phyloP scores from a whole-genome alignment of 1,140 invertebrate species.

The Gryllus bimaculatus region DNA sequence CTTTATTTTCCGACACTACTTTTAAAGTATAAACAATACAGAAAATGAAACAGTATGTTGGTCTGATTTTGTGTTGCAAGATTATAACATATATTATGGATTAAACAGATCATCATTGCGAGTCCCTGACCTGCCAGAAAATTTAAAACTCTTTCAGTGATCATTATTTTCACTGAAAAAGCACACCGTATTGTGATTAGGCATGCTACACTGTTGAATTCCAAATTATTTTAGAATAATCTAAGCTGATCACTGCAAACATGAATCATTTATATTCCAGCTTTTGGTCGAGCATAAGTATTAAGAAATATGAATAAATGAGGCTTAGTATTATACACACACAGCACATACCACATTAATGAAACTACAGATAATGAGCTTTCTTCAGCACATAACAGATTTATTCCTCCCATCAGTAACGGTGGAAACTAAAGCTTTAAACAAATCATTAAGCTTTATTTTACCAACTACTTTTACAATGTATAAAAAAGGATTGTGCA shows the following conservation, averaged over 20 bases:
- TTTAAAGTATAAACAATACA: too few relatives aligned
- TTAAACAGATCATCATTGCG: too few relatives aligned
- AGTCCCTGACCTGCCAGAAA: too few relatives aligned
- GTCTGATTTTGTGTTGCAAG: too few relatives aligned
- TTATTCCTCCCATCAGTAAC: not conserved
- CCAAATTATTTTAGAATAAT: not conserved
- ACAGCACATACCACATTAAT: not conserved
- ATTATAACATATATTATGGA: too few relatives aligned
- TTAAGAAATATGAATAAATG: not conserved
- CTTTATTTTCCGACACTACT: too few relatives aligned
- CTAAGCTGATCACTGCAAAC: not conserved
- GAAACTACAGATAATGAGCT: not conserved
- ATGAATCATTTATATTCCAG: not conserved
- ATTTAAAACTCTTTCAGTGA: too few relatives aligned
- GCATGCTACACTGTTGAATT: too few relatives aligned
- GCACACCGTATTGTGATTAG: too few relatives aligned
- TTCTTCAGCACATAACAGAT: too few relatives aligned
- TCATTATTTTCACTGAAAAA: too few relatives aligned
- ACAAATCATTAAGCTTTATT: not conserved
- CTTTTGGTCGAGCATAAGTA: not conserved
- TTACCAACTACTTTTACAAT: not conserved
- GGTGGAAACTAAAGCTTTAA: not conserved
- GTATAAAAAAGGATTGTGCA: not conserved
- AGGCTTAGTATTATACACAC: not conserved
- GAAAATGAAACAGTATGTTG: too few relatives aligned